These are phyloP conservation scores for Cheilosia variabilis DNA, from an alignment of 2,888 invertebrate genomes.

Conservation along the genomic window DNA sequence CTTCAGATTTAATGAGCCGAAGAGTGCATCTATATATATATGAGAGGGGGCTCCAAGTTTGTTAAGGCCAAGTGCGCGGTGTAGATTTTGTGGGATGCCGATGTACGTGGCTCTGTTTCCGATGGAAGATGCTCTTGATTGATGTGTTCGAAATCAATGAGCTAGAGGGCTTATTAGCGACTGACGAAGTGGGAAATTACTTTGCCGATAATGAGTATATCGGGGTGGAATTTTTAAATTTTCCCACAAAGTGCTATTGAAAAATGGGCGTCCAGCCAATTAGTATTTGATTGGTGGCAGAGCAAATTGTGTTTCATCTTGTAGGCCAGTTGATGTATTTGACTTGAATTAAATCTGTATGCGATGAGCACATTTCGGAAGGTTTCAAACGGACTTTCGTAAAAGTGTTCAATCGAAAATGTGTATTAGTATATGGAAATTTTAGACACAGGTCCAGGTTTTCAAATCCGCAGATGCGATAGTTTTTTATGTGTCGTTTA, in stretches of 20 bases:
- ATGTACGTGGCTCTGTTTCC: background rate
- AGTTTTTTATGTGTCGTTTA: too few species aligned
- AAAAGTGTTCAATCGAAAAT: too few species aligned
- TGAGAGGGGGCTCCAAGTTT: conserved; percentile 14
- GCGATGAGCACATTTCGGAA: too few species aligned
- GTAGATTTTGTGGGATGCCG: background rate
- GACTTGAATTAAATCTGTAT: too few species aligned
- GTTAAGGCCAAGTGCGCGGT: conserved; percentile 4
- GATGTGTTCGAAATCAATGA: conserved; percentile 62
- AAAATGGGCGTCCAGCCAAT: background rate
- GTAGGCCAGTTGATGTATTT: too few species aligned
- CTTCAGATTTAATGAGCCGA: conserved; percentile 61
- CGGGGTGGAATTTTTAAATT: conserved; percentile 31
- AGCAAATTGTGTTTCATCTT: too few species aligned
- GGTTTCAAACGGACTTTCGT: too few species aligned
- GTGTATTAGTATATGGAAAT: too few species aligned
- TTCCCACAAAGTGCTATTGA: background rate
- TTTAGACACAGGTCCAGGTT: too few species aligned
- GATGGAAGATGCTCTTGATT: conserved; percentile 33
- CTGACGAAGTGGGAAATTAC: conserved; percentile 55
- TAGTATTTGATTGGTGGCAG: background rate
- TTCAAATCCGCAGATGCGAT: too few species aligned
- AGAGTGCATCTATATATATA: background rate
- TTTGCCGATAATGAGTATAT: conserved; percentile 61
- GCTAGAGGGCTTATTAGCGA: conserved; percentile 31